phyloP scores from a whole-genome alignment of 1,140 invertebrate genomes.

The Maconellicoccus hirsutus region DNA sequence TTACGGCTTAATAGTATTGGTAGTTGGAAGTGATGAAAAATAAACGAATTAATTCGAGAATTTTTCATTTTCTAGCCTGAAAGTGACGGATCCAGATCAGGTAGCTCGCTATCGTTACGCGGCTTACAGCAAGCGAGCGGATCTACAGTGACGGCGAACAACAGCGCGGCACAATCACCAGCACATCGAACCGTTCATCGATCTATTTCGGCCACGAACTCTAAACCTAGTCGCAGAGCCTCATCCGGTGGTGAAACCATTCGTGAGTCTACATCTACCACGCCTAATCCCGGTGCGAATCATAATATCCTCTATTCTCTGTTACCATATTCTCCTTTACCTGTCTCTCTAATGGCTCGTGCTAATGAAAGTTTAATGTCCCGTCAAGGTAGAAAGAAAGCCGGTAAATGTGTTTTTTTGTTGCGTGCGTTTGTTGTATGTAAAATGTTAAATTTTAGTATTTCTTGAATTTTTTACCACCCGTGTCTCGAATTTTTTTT shows the following conservation, averaged over 20 bases:
- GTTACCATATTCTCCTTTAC: constrained; percentile 20
- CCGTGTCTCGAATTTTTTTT: not conserved
- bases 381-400: constrained; percentile 20
- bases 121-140: constrained; percentile 55
- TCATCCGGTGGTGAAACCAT: constrained; percentile 43
- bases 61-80: constrained; percentile 59
- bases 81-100: constrained; percentile 87
- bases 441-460: constrained; percentile 7
- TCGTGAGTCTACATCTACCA: constrained; percentile 23
- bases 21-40: no score
- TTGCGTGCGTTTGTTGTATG: constrained; percentile 17
- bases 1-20: no score
- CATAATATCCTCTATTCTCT: constrained; percentile 21
- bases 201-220: constrained; percentile 75
- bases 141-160: constrained; percentile 42
- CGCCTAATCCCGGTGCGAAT: constrained; percentile 28
- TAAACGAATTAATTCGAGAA: no score
- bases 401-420: constrained; percentile 21
- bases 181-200: constrained; percentile 74
- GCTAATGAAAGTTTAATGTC: constrained; percentile 15
- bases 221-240: constrained; percentile 58
- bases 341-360: constrained; percentile 18
- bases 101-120: constrained; percentile 83
- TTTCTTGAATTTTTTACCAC: not conserved
- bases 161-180: constrained; percentile 58